Base-by-base conservation (phyloP, 2,113 vertebrate genomes). In the Rhadina sibilatrix region DNA sequence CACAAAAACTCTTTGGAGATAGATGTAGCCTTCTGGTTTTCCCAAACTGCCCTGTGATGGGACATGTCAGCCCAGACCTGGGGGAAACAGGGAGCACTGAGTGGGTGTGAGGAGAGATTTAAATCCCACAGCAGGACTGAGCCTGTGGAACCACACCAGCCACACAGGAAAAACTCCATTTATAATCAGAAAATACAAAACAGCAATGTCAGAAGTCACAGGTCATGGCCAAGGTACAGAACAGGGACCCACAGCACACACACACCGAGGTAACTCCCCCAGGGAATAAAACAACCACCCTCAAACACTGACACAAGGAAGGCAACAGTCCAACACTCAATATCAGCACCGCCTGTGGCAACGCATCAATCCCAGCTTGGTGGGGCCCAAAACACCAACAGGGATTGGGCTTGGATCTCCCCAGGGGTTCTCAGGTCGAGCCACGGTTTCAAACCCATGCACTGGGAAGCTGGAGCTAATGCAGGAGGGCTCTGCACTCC, bases 291-390 rank as follows among this genome's bases (percentile, higher is more conserved):
- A 59, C 24, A 63, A 25, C 1, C 28, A 42, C 12, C 77, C 60
- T 66, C 70, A 91, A 84, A 56, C 77, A 75, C 30, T 15, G 38
- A 49, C 5, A 1, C 5, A 12, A 38, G n/a, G 81, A 46, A 69
- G 37, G 77, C 18, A 24, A 37, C 0, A 1, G n/a, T 37, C n/a
- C 57, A 42, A 44, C 42, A 8, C 33, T 9, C 19, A 33, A 0
- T 24, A 63, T 25, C 37, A 53, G 10, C 66, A 54, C 38, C 61
- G 44, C 7, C 52, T 7, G 17, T 20, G 75, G 50, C 54, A 77
- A 16, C 0, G 3, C 38, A 63, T 31, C 35, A 13, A 0, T 27
- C 40, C 18, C 2, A 25, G 27, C 3, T 11, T 22, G 38, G 46
- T 61, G 71, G 40, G 30, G 21, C 37, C 37, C 65, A 46, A 54